These are phyloP conservation scores for Platorchestia sp. DNA, from an alignment of 1,140 invertebrate genomes.

Conservation along the genomic window DNA sequence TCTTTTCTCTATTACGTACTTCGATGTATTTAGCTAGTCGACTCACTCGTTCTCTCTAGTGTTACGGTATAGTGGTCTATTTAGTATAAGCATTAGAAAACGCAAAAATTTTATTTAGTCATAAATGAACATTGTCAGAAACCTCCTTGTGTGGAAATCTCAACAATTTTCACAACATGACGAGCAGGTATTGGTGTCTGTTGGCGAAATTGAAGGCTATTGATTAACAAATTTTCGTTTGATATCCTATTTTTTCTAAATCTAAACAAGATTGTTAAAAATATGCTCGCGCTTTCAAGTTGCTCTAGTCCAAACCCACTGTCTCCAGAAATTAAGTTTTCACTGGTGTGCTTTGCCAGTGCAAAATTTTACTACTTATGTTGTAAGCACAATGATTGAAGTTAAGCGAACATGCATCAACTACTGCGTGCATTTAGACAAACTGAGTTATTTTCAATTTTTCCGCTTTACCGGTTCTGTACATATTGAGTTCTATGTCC, in stretches of 20 bases:
- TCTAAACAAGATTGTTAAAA: neutral
- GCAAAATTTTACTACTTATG: no score
- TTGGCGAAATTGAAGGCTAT: neutral
- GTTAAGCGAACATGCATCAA: neutral
- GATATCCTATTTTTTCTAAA: neutral
- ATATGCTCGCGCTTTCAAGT: neutral
- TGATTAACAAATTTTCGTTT: neutral
- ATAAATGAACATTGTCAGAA: neutral
- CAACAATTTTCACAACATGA: neutral
- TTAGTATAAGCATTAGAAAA: neutral
- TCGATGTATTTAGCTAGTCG: slow-evolving; percentile 44
- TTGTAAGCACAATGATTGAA: neutral
- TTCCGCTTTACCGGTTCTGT: neutral
- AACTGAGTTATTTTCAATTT: neutral
- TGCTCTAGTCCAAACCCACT: neutral
- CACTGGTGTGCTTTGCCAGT: neutral
- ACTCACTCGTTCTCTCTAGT: slow-evolving; percentile 21
- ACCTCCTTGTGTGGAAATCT: neutral
- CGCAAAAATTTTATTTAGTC: neutral
- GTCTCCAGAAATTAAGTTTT: neutral
- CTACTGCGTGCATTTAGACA: neutral
- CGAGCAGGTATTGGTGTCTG: neutral
- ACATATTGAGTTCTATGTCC: slow-evolving; percentile 30
- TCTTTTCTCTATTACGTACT: neutral
- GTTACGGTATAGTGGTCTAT: slow-evolving; percentile 7